These are phyloP conservation scores for Coreius guichenoti DNA, from an alignment of 2,797 vertebrate species.

Conservation along the genomic window DNA sequence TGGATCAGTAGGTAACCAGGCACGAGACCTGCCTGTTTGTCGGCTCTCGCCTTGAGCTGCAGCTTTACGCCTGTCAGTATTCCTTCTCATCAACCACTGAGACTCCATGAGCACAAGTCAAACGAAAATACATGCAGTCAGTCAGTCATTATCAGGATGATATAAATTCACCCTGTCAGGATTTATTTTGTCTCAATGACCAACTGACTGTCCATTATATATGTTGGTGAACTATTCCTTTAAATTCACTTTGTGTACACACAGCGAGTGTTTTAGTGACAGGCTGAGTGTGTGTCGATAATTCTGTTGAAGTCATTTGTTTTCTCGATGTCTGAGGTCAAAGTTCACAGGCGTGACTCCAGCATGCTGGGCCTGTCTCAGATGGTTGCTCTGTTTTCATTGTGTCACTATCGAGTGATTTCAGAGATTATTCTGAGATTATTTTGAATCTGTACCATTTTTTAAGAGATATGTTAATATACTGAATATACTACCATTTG, in stretches of 20 bases:
- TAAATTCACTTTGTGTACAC: not conserved
- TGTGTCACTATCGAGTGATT: slow-evolving; percentile 2
- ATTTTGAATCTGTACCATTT: not conserved
- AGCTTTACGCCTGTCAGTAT: slow-evolving; percentile 14
- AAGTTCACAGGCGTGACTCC: slow-evolving; percentile 18
- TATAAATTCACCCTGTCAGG: not conserved
- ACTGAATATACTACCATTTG: not conserved
- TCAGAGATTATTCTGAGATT: not conserved
- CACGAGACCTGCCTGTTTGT: slow-evolving; percentile 31
- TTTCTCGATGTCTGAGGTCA: slow-evolving; percentile 23
- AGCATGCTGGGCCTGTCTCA: slow-evolving; percentile 15
- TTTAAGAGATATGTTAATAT: not conserved
- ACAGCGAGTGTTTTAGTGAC: not conserved
- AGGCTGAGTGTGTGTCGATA: not conserved
- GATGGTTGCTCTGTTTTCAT: not conserved
- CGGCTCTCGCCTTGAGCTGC: slow-evolving; percentile 15
- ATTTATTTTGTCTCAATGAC: not conserved
- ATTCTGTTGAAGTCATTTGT: slow-evolving; percentile 21
- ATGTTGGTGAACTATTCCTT: not conserved
- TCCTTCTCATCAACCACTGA: slow-evolving; percentile 5
- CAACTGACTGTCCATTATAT: not conserved
- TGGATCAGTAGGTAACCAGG: slow-evolving; percentile 57
- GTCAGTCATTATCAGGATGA: not conserved
- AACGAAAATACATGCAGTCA: not conserved
- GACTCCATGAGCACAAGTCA: not conserved